Percentiles rank a stretch among this genome's conserved stretches.
These are phyloP conservation scores for Hemibagrus wyckioides DNA, from an alignment of 2,113 vertebrate genomes.

Conservation along the genomic window DNA sequence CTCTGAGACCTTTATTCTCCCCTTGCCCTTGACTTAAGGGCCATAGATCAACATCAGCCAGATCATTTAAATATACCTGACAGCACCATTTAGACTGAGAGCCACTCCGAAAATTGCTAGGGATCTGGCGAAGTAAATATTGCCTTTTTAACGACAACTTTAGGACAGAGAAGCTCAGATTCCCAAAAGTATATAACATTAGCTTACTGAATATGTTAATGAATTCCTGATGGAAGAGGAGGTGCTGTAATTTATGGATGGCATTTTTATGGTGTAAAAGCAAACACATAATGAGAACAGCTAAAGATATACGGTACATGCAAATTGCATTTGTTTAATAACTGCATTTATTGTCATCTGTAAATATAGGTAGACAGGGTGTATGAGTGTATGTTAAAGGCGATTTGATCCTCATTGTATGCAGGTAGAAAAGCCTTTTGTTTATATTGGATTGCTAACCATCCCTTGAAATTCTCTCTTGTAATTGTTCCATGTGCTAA, in stretches of 20 bases:
- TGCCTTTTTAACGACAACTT: slow-evolving; percentile 58
- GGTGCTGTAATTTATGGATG: slow-evolving; percentile 55
- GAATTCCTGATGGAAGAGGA: slow-evolving; percentile 55
- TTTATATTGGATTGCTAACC: background rate
- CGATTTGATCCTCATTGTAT: background rate
- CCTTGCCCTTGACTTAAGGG: slow-evolving; percentile 40
- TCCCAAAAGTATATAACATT: slow-evolving; percentile 53
- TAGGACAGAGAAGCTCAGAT: slow-evolving; percentile 48
- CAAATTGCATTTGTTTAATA: slow-evolving; percentile 45
- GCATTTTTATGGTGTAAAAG: slow-evolving; percentile 57
- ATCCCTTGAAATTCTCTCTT: background rate
- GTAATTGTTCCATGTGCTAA: slow-evolving; percentile 3
- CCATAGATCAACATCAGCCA: slow-evolving; percentile 51
- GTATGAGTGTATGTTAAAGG: background rate
- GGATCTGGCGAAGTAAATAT: slow-evolving; percentile 58
- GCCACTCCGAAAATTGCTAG: slow-evolving; percentile 60
- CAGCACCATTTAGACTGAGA: slow-evolving; percentile 48
- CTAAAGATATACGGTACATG: slow-evolving; percentile 43
- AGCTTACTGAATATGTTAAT: slow-evolving; percentile 56
- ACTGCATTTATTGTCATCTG: slow-evolving; percentile 2
- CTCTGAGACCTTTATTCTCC: slow-evolving; percentile 47
- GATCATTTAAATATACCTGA: slow-evolving; percentile 57
- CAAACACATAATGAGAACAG: slow-evolving; percentile 50
- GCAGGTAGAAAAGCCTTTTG: background rate
- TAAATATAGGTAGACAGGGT: slow-evolving; percentile 11